Conservation (phyloP, 2,113 vertebrate species). For the Ginglymostoma cirratum region DNA sequence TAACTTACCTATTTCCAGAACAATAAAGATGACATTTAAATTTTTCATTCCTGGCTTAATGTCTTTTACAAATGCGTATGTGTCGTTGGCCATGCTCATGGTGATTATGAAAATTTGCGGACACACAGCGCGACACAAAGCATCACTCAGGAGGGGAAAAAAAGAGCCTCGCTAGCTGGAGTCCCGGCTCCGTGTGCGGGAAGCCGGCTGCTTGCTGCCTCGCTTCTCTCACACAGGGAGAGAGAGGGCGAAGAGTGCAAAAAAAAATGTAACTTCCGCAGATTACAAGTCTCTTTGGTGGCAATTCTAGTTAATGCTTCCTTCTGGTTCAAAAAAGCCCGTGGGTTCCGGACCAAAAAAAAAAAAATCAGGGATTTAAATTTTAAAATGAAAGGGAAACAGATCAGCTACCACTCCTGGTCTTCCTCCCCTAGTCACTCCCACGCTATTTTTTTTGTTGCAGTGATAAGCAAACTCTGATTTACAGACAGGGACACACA, state of each 20-base stretch:
- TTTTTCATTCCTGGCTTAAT: conserved; percentile 96
- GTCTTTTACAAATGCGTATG: conserved; percentile 81
- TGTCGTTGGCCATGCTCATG: conserved; percentile 68
- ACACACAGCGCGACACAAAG: conserved; percentile 38
- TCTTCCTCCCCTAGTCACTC: background rate
- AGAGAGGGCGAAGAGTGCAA: too few species aligned
- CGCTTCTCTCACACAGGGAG: background rate
- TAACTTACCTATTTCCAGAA: conserved; percentile 97
- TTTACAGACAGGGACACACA: background rate
- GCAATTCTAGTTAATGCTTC: background rate
- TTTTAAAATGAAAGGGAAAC: background rate
- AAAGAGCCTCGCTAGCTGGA: background rate
- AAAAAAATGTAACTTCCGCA: conserved; percentile 23
- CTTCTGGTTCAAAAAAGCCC: background rate
- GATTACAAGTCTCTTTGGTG: conserved; percentile 2
- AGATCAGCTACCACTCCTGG: background rate
- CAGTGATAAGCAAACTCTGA: conserved; percentile 7
- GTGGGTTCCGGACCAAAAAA: background rate
- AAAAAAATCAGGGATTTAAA: conserved; percentile 7
- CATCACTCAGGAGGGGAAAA: conserved; percentile 45
- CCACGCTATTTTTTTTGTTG: conserved; percentile 32
- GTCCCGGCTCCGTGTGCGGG: background rate
- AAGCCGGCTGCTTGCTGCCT: background rate
- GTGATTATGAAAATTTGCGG: conserved; percentile 44
- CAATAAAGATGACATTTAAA: conserved; percentile 97